Conservation (phyloP, 2,888 invertebrate species). For the Sicus ferrugineus region DNA sequence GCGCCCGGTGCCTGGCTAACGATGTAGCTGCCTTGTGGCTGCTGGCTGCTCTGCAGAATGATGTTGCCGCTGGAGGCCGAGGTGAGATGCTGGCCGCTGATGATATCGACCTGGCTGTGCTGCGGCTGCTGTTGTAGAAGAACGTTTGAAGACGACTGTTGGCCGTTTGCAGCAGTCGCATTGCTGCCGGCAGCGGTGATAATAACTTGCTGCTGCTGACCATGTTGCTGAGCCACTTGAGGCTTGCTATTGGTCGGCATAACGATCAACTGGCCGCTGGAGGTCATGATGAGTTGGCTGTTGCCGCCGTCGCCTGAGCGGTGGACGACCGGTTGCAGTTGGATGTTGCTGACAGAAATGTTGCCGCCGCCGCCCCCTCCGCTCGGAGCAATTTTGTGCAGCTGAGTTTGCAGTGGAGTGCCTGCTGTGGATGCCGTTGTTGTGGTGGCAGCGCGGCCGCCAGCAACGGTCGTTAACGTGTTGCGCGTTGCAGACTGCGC, state of each 20-base stretch:
- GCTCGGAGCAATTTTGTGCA: slow-evolving; percentile 49
- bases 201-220: slow-evolving; percentile 40
- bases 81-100: slow-evolving; percentile 43
- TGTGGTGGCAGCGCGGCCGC: slow-evolving; percentile 70
- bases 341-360: slow-evolving; percentile 49
- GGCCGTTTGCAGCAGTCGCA: too few relatives aligned
- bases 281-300: slow-evolving; percentile 63
- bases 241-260: slow-evolving; percentile 54
- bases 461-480: slow-evolving; percentile 77
- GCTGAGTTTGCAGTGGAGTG: slow-evolving; percentile 66
- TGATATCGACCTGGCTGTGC: slow-evolving; percentile 40
- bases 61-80: slow-evolving; percentile 46
- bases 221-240: slow-evolving; percentile 46
- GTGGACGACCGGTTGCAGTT: slow-evolving; percentile 54
- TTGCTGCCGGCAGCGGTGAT: slow-evolving; percentile 40
- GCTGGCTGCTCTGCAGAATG: slow-evolving; percentile 48
- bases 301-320: slow-evolving; percentile 47
- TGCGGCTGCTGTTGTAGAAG: slow-evolving; percentile 44
- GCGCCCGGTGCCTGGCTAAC: slow-evolving; percentile 43
- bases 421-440: slow-evolving; percentile 42
- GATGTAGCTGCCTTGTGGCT: slow-evolving; percentile 51
- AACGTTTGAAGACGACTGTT: slow-evolving; percentile 42
- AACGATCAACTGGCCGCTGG: slow-evolving; percentile 63
- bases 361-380: slow-evolving; percentile 47
- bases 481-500: slow-evolving; percentile 77